phyloP scores from a whole-genome alignment of 2,113 vertebrate species.

The Callithrix jacchus region DNA sequence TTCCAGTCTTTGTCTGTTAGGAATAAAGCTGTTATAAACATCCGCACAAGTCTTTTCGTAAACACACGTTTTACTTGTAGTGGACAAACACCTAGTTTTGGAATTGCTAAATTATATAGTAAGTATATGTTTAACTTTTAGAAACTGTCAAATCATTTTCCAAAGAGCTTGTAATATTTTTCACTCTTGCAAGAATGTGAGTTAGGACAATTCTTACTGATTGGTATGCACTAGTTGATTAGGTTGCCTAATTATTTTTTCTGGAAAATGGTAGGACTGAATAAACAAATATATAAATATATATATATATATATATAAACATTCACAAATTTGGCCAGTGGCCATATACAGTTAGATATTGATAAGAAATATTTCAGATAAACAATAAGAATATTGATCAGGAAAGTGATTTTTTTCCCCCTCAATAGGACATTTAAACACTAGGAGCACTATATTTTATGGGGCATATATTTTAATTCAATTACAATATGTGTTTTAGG shows the following conservation, averaged over 20 bases:
- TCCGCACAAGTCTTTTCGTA: background rate
- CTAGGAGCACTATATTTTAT: background rate
- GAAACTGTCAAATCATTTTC: background rate
- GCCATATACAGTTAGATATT: background rate
- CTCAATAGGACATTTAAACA: background rate
- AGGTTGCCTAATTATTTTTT: background rate
- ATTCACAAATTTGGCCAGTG: background rate
- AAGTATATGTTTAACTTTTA: background rate
- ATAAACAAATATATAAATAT: background rate
- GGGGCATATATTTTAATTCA: background rate
- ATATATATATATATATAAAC: background rate
- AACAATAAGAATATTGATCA: background rate
- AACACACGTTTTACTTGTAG: background rate
- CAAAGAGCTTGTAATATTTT: background rate
- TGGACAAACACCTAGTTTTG: background rate
- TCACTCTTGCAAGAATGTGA: background rate
- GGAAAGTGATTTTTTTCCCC: background rate
- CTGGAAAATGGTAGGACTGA: background rate
- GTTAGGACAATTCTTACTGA: background rate
- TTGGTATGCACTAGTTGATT: background rate
- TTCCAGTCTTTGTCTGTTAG: conserved; percentile 22
- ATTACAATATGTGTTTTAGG: background rate
- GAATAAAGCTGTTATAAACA: background rate
- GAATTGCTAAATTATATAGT: background rate
- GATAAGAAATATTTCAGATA: background rate